A percentile compares a stretch with the other conserved stretches of the same genome.
Conservation (phyloP, 2,888 invertebrate genomes). For the Xestobium rufovillosum region DNA sequence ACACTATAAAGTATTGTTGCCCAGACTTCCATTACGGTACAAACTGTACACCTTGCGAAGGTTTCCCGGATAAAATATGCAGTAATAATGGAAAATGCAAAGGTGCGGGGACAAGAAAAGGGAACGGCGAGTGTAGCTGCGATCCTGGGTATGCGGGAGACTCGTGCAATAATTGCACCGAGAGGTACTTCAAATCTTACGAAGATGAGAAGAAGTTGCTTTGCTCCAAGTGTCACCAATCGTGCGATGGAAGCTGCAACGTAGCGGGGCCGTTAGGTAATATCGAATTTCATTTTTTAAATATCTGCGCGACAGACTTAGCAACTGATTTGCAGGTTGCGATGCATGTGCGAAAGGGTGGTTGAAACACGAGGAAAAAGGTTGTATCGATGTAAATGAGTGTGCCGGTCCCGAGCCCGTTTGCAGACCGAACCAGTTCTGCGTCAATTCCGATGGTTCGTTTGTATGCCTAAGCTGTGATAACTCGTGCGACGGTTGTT, state of each 20-base stretch:
- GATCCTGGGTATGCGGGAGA: slow-evolving; percentile 74
- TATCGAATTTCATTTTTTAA: not conserved
- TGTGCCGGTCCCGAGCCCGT: slow-evolving; percentile 53
- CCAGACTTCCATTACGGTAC: slow-evolving; percentile 76
- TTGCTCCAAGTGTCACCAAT: slow-evolving; percentile 70
- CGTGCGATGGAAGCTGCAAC: slow-evolving; percentile 72
- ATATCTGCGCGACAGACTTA: slow-evolving; percentile 1
- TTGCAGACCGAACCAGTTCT: slow-evolving; percentile 67
- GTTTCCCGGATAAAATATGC: slow-evolving; percentile 68
- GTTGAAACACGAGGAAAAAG: slow-evolving; percentile 61
- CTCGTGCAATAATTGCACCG: slow-evolving; percentile 68
- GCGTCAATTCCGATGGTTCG: slow-evolving; percentile 82
- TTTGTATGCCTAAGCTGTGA: slow-evolving; percentile 78
- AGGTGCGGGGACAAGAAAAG: slow-evolving; percentile 87
- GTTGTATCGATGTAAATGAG: slow-evolving; percentile 80
- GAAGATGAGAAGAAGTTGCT: slow-evolving; percentile 65
- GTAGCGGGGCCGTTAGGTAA: slow-evolving; percentile 61
- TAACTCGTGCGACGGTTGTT: slow-evolving; percentile 73
- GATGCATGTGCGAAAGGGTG: slow-evolving; percentile 65
- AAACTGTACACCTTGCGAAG: slow-evolving; percentile 71
- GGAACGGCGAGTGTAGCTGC: slow-evolving; percentile 86
- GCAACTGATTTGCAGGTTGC: slow-evolving; percentile 43
- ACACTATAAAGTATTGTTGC: slow-evolving; percentile 72
- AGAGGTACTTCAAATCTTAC: slow-evolving; percentile 66
- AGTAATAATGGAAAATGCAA: slow-evolving; percentile 67